These are phyloP conservation scores for Manis crassicaudata DNA, from an alignment of 2,797 vertebrate genomes.

Conservation along the genomic window DNA sequence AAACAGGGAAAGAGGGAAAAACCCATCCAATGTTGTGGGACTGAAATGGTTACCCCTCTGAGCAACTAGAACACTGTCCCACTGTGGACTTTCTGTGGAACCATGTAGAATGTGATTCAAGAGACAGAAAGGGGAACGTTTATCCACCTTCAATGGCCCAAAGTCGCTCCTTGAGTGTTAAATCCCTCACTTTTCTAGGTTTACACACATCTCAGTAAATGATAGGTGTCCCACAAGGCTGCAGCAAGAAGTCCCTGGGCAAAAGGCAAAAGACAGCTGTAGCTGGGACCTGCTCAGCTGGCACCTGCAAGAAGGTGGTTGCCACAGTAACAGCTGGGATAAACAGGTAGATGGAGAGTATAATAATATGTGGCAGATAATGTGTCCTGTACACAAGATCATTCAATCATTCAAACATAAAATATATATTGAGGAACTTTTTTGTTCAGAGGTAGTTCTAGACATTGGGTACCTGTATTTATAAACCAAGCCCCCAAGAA, in stretches of 20 bases:
- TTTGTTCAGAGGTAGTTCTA: not conserved
- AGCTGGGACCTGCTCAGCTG: not conserved
- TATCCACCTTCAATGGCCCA: not conserved
- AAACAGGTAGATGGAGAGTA: not conserved
- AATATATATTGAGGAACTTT: not conserved
- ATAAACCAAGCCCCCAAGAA: not conserved
- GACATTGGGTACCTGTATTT: not conserved
- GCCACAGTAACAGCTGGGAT: not conserved
- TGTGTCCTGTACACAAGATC: not conserved
- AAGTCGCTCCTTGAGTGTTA: not conserved
- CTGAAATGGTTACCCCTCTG: not conserved
- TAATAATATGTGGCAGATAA: not conserved
- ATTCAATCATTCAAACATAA: slow-evolving; percentile 20
- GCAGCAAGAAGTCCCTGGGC: not conserved
- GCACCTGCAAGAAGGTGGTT: not conserved
- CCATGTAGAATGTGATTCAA: not conserved
- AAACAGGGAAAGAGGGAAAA: not conserved
- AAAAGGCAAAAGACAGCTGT: not conserved
- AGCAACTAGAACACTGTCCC: not conserved
- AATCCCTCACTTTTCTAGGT: slow-evolving; percentile 3
- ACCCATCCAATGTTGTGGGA: not conserved
- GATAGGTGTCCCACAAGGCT: not conserved
- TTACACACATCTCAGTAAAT: not conserved
- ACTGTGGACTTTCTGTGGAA: not conserved
- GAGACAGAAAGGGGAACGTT: not conserved